Conservation (phyloP, 2,113 vertebrate genomes). For the Platycercus adscitus region DNA sequence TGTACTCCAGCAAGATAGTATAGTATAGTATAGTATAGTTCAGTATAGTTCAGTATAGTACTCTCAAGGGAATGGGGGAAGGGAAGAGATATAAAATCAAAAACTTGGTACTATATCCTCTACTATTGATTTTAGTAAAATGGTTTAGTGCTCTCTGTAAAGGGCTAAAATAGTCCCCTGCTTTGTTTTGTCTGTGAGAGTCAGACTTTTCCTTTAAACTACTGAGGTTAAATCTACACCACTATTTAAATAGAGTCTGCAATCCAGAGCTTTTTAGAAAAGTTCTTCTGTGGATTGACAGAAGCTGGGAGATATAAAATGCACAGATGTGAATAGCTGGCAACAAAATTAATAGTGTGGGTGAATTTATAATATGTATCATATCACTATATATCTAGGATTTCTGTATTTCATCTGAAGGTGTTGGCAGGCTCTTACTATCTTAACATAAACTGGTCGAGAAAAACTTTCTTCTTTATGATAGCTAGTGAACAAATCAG, state of each 20-base stretch:
- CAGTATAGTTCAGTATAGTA: background rate
- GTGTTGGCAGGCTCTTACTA: background rate
- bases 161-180: background rate
- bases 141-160: slow-evolving; percentile 10
- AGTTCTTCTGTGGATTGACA: background rate
- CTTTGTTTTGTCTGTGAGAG: background rate
- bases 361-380: background rate
- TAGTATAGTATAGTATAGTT: too few species aligned
- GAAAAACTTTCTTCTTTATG: background rate
- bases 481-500: background rate
- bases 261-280: background rate
- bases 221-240: background rate
- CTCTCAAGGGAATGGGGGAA: background rate
- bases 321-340: background rate
- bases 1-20: background rate
- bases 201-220: background rate
- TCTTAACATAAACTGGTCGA: background rate
- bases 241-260: background rate
- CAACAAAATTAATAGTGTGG: background rate
- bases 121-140: slow-evolving; percentile 44
- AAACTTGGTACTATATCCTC: background rate
- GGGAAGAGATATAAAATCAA: background rate
- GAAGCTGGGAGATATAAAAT: background rate
- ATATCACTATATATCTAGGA: background rate
- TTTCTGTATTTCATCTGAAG: background rate